Percentiles rank a stretch among this genome's conserved stretches.
phyloP scores from a whole-genome alignment of 2,797 vertebrate species.

The Hippoglossus hippoglossus region DNA sequence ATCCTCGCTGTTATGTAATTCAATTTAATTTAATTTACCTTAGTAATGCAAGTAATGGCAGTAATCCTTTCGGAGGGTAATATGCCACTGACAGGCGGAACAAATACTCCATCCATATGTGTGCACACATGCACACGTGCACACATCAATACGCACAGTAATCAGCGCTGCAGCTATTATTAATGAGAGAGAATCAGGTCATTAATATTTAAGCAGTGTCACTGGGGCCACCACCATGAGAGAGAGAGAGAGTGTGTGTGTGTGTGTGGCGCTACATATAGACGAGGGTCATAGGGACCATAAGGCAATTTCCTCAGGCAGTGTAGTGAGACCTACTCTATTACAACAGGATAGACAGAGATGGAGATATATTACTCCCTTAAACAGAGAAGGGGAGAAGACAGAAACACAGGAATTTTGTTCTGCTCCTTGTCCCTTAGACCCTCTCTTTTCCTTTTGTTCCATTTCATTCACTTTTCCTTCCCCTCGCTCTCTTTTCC shows the following conservation, averaged over 20 bases:
- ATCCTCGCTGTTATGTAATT: constrained; percentile 32
- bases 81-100: constrained; percentile 54
- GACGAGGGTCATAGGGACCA: constrained; percentile 70
- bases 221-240: constrained; percentile 61
- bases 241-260: constrained; percentile 45
- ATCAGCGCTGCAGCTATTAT: constrained; percentile 81
- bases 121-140: constrained; percentile 24
- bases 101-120: constrained; percentile 60
- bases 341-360: constrained; percentile 79
- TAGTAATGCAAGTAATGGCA: constrained; percentile 40
- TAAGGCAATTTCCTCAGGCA: constrained; percentile 81
- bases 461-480: constrained; percentile 5
- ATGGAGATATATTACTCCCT: constrained; percentile 65
- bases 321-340: constrained; percentile 79
- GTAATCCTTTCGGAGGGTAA: constrained; percentile 52
- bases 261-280: constrained; percentile 63
- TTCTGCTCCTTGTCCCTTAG: constrained; percentile 36
- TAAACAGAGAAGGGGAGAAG: constrained; percentile 55
- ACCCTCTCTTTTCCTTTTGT: constrained; percentile 18
- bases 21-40: constrained; percentile 50
- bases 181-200: constrained; percentile 80
- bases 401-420: constrained; percentile 50
- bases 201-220: constrained; percentile 83
- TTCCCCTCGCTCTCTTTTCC: neutral
- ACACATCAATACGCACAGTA: constrained; percentile 63